Evolutionary conservation across 1,140 invertebrate species (phyloP).

Genomic region (Bombus polaris): DNA sequence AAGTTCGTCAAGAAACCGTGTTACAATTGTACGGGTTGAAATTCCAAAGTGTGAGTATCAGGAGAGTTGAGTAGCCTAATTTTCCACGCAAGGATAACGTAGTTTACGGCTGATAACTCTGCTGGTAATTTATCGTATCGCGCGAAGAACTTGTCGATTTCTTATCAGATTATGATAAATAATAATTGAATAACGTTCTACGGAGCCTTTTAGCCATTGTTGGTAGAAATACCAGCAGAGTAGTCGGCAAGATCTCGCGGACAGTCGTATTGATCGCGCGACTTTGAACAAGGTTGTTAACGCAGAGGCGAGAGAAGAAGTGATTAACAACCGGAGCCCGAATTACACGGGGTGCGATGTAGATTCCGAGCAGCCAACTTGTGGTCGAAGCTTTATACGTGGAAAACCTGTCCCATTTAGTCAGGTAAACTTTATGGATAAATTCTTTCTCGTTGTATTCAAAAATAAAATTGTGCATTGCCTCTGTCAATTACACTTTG

Average conservation of each 20-base stretch:
- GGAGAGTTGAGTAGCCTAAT: background rate
- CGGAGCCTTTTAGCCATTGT: background rate
- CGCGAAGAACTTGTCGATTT: too few species aligned
- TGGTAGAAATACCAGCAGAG: constrained; percentile 8
- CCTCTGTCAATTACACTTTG: too few species aligned
- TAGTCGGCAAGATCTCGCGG: background rate
- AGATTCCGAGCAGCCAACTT: constrained; percentile 74
- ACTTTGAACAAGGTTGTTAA: constrained; percentile 76
- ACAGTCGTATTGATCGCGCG: constrained; percentile 38
- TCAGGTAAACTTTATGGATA: constrained; percentile 59
- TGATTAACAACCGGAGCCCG: constrained; percentile 77
- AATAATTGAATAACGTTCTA: too few species aligned
- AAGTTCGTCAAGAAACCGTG: constrained; percentile 78
- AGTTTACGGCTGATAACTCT: background rate
- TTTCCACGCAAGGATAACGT: background rate
- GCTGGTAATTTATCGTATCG: background rate
- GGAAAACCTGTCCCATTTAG: constrained; percentile 78
- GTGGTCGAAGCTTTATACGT: constrained; percentile 74
- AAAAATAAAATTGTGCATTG: too few species aligned
- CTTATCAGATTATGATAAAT: background rate
- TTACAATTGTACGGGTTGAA: constrained; percentile 77
- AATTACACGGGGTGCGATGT: constrained; percentile 79
- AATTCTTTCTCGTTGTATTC: background rate
- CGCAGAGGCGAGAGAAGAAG: constrained; percentile 78
- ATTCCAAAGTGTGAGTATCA: constrained; percentile 73